A percentile compares a stretch with the other conserved stretches of the same genome.
These are phyloP conservation scores for Phalacrocorax pelagicus DNA, from an alignment of 2,113 vertebrate genomes.

Conservation along the genomic window DNA sequence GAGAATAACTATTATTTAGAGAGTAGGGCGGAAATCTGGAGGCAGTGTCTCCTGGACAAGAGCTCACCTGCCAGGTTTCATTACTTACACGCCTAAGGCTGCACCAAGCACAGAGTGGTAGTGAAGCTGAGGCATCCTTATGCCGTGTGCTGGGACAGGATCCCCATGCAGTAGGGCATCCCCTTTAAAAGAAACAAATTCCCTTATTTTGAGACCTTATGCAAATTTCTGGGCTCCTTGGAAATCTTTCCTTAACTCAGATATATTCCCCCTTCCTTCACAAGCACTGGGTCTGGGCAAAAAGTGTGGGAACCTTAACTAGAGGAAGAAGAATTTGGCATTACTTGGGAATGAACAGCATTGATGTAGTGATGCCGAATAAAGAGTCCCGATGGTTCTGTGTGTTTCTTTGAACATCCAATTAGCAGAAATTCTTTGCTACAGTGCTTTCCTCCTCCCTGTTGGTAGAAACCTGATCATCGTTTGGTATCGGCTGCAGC, in stretches of 20 bases:
- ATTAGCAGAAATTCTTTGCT: background rate
- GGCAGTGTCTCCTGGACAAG: background rate
- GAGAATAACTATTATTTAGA: background rate
- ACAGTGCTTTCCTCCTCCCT: background rate
- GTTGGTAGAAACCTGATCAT: background rate
- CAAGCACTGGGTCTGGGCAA: background rate
- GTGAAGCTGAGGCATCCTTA: background rate
- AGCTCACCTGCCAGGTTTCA: background rate
- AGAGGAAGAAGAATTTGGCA: background rate
- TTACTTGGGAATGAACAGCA: fast-evolving
- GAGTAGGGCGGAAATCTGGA: background rate
- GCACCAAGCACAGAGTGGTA: background rate
- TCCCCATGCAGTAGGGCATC: background rate
- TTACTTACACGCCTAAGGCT: background rate
- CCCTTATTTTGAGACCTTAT: background rate
- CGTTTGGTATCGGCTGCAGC: background rate
- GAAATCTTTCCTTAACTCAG: background rate
- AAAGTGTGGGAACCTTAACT: background rate
- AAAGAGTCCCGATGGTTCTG: fast-evolving
- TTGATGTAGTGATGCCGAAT: background rate
- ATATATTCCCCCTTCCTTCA: background rate
- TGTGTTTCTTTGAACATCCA: background rate
- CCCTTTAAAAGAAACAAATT: background rate
- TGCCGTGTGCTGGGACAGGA: background rate
- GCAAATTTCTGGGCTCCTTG: background rate